These are phyloP conservation scores for Pogonus chalceus DNA, from an alignment of 1,140 invertebrate genomes.

Conservation along the genomic window DNA sequence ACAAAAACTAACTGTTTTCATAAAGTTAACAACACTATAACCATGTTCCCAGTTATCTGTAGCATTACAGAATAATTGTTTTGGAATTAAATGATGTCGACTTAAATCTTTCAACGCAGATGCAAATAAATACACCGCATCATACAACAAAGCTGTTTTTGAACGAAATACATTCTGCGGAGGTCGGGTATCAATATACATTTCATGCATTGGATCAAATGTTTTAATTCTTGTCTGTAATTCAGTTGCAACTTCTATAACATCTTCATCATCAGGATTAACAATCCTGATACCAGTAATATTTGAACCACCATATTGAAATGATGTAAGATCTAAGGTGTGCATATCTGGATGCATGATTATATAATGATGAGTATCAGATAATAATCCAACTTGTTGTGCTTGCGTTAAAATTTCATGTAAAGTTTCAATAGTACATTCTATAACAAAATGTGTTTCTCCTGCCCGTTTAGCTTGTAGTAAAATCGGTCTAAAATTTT, in stretches of 20 bases:
- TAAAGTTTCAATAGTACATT: constrained; percentile 59
- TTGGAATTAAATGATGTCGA: constrained; percentile 42
- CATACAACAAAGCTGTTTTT: constrained; percentile 63
- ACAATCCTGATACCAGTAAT: constrained; percentile 60
- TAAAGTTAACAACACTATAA: constrained; percentile 73
- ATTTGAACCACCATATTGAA: constrained; percentile 75
- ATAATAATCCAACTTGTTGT: constrained; percentile 78
- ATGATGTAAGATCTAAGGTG: constrained; percentile 66
- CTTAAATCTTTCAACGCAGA: constrained; percentile 49
- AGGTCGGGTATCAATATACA: constrained; percentile 10
- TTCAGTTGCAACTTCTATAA: constrained; percentile 39
- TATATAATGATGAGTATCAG: constrained; percentile 62
- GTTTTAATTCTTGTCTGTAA: constrained; percentile 1
- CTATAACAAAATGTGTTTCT: constrained; percentile 65
- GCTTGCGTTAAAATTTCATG: constrained; percentile 53
- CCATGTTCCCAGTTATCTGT: constrained; percentile 70
- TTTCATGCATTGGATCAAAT: constrained; percentile 18
- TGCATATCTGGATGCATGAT: constrained; percentile 74
- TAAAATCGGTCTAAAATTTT: constrained; percentile 36
- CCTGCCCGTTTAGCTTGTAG: constrained; percentile 49
- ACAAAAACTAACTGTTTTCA: constrained; percentile 62
- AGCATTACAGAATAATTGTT: constrained; percentile 53
- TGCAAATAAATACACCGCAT: constrained; percentile 65
- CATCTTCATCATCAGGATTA: constrained; percentile 25
- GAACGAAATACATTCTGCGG: constrained; percentile 16